Evolutionary conservation across 2,797 vertebrate genomes (phyloP).

Genomic region (Galago senegalensis): DNA sequence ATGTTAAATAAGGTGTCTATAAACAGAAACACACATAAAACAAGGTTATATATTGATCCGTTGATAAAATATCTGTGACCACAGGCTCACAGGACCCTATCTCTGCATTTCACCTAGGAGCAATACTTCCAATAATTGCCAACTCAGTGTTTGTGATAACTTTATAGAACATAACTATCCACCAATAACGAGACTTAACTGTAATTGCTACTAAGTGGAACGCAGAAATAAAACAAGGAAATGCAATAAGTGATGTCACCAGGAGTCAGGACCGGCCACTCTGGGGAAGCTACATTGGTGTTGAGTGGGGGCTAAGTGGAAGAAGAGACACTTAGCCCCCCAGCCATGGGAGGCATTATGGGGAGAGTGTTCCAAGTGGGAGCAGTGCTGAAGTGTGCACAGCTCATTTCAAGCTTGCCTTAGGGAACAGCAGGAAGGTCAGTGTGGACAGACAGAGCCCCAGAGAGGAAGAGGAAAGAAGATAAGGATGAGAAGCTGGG

Average conservation of each 20-base stretch:
- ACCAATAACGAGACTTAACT: background rate
- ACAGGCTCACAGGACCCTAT: background rate
- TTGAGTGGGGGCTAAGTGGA: background rate
- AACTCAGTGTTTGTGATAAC: background rate
- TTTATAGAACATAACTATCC: background rate
- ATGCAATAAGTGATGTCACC: background rate
- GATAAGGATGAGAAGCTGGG: background rate
- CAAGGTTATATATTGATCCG: background rate
- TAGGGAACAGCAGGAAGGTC: background rate
- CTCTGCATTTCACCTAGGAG: background rate
- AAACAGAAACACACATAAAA: conserved; percentile 4
- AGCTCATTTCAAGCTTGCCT: background rate
- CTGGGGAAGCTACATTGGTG: fast-evolving
- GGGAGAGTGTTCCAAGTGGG: background rate
- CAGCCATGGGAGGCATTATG: fast-evolving
- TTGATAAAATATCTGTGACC: background rate
- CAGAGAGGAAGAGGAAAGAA: too few species aligned
- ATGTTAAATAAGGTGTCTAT: background rate
- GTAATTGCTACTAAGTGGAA: background rate
- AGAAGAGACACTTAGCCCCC: background rate
- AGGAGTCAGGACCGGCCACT: background rate
- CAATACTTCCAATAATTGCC: background rate
- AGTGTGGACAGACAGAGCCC: background rate
- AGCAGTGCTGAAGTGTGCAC: background rate
- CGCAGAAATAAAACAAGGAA: background rate